A percentile compares a stretch with the other conserved stretches of the same genome.
These are phyloP conservation scores for Drosophila meridionalis DNA, from an alignment of 2,888 invertebrate genomes.

Conservation along the genomic window DNA sequence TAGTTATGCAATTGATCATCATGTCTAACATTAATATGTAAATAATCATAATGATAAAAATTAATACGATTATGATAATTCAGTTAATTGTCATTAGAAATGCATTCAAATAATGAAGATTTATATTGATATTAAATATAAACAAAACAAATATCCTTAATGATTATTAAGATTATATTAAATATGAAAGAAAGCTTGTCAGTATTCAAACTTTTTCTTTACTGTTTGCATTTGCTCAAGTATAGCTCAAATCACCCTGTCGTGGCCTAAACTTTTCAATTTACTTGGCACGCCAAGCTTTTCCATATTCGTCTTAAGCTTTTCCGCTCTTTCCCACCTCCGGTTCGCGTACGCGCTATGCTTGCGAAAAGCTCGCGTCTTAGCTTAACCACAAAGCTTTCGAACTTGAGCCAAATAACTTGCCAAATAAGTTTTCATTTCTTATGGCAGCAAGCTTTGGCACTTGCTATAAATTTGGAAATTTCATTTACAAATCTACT, in stretches of 20 bases:
- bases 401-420: slow-evolving; percentile 17
- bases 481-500: slow-evolving; percentile 1
- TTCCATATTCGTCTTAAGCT: slow-evolving; percentile 48
- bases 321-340: slow-evolving; percentile 32
- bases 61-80: too few species aligned
- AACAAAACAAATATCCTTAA: too few species aligned
- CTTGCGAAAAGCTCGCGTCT: slow-evolving; percentile 25
- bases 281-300: slow-evolving; percentile 31
- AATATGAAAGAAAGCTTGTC: too few species aligned
- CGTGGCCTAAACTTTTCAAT: slow-evolving; percentile 19
- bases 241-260: slow-evolving; percentile 31
- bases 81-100: too few species aligned
- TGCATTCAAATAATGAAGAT: too few species aligned
- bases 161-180: too few species aligned
- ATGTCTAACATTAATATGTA: too few species aligned
- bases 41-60: too few species aligned
- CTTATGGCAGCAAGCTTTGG: slow-evolving; percentile 37
- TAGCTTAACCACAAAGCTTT: slow-evolving; percentile 14
- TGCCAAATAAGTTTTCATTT: background rate
- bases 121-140: too few species aligned
- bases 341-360: slow-evolving; percentile 62
- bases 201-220: too few species aligned
- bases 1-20: too few species aligned
- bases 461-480: slow-evolving; percentile 36
- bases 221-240: background rate